Evolutionary conservation across 2,113 vertebrate species (phyloP).

Genomic region (Fulica atra): DNA sequence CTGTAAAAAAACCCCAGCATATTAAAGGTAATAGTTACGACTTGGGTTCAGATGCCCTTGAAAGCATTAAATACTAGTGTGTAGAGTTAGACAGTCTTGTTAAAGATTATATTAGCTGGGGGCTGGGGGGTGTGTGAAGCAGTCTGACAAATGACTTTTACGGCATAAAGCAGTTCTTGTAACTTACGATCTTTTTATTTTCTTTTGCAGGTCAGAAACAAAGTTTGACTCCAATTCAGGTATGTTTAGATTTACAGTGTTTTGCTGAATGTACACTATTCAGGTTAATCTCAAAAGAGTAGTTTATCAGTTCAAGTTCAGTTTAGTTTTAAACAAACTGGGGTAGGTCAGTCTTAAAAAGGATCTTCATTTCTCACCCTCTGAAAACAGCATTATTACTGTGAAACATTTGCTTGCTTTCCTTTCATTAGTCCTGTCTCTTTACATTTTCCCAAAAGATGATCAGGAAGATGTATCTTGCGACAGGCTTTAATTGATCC

Average conservation of each 20-base stretch:
- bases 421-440: conserved; percentile 31
- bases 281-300: conserved; percentile 73
- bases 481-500: conserved; percentile 33
- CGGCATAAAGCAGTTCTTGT: conserved; percentile 52
- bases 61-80: not conserved
- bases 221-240: conserved; percentile 98
- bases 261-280: conserved; percentile 69
- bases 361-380: conserved; percentile 55
- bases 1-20: not conserved
- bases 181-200: conserved; percentile 58
- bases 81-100: not conserved
- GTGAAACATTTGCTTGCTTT: conserved; percentile 45
- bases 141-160: not conserved
- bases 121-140: not conserved
- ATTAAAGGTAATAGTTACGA: not conserved
- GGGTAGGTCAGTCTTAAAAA: conserved; percentile 69
- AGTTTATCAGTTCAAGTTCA: conserved; percentile 74
- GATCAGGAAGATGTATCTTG: conserved; percentile 56
- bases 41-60: not conserved
- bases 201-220: conserved; percentile 85
- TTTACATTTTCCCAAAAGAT: conserved; percentile 56
- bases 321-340: conserved; percentile 77
- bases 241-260: conserved; percentile 80
- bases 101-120: not conserved
- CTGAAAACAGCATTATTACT: conserved; percentile 45